Base-by-base conservation (phyloP, 2,113 vertebrate genomes). In the Misgurnus anguillicaudatus region DNA sequence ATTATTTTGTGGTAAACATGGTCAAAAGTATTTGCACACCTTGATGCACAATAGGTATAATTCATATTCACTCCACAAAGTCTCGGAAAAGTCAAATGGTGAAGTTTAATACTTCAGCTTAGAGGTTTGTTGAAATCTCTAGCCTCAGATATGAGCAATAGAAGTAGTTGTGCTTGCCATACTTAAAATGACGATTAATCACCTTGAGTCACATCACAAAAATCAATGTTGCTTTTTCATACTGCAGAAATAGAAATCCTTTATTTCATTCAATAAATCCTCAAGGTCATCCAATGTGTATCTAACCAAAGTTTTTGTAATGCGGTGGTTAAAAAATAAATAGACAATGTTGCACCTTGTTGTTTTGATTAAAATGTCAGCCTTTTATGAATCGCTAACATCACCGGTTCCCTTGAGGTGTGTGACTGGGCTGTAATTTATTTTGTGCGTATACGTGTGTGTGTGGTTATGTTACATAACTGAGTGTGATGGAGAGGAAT, bases 281-380 rank as follows among this genome's bases (percentile, higher is more conserved):
- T 62, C 71, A 74, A 74, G 41, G 57, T 62, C 57, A 74, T 47
- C 45, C 19, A 61, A 41, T 62, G 55, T 47, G 61, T 16, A 48
- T 11, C 39, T 1, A 31, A 24, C 41, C 41, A 39, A 60, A 24
- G 24, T 9, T 45, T 61, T 73, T 31, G 1, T 60, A 61, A 45
- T 9, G 5, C 11, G 61, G 53, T 11, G 61, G 38, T 19, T 61
- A 74, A 74, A 21, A 21, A 61, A 74, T 61, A 74, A 47, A 74
- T 9, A 45, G 9, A 62, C 55, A 62, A 47, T 9, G 9, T 62
- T 31, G 14, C 57, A 41, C 71, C 21, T 36, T 74, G 42, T 14
- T 62, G 57, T 61, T 57, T 74, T 74, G 57, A 74, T 62, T 62
- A 62, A 74, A 74, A 62, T 62, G 71, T 74, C 71, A 60, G 70